phyloP scores from a whole-genome alignment of 2,113 vertebrate genomes.

The Sapajus apella region DNA sequence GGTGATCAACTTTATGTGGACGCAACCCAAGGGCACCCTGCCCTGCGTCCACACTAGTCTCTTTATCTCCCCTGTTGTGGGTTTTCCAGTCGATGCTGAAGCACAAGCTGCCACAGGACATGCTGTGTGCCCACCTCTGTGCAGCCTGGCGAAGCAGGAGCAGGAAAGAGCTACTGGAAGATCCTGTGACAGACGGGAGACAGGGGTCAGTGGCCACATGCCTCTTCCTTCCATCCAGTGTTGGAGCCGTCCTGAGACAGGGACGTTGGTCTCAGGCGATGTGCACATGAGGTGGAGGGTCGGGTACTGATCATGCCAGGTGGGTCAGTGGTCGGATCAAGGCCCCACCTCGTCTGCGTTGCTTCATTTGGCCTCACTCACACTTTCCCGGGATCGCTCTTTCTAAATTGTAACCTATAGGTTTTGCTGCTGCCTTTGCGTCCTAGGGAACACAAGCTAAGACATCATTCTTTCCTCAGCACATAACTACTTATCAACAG shows the following conservation, averaged over 20 bases:
- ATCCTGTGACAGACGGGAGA: neutral
- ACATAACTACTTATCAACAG: neutral
- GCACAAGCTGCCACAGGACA: neutral
- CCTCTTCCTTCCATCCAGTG: neutral
- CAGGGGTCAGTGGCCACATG: too few relatives aligned
- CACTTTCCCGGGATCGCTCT: neutral
- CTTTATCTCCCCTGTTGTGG: neutral
- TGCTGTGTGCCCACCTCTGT: neutral
- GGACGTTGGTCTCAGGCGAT: neutral
- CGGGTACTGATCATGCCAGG: accelerated
- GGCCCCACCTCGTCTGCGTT: neutral
- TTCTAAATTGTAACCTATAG: neutral
- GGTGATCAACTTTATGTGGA: too few relatives aligned
- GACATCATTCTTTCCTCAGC: neutral
- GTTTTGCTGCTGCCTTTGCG: neutral
- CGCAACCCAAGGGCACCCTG: too few relatives aligned
- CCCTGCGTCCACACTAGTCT: neutral
- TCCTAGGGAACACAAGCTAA: neutral
- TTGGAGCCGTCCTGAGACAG: neutral
- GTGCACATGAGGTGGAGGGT: neutral
- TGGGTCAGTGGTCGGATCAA: accelerated
- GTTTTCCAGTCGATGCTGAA: neutral
- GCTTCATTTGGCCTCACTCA: neutral
- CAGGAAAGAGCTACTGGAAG: too few relatives aligned
- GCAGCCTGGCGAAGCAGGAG: too few relatives aligned